These are phyloP conservation scores for Diploscapter pachys DNA, from an alignment of 1,140 invertebrate species.

Conservation along the genomic window DNA sequence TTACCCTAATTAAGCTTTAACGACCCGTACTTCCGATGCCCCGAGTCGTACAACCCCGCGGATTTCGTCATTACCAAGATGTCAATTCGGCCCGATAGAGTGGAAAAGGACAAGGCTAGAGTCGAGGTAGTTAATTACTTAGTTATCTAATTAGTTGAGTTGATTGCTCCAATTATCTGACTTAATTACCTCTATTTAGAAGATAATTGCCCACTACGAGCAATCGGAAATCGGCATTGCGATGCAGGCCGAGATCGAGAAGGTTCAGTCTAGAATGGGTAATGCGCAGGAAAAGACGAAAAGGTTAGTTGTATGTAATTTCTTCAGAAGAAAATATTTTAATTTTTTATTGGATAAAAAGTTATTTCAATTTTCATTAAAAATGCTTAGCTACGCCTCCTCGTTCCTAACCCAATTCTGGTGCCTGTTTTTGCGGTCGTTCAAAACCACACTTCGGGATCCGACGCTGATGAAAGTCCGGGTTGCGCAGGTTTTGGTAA, in stretches of 20 bases:
- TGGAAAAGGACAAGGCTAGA: slow-evolving; percentile 58
- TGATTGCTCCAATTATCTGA: no score
- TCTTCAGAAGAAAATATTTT: slow-evolving; percentile 64
- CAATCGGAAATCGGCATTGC: slow-evolving; percentile 65
- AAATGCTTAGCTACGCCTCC: slow-evolving; percentile 65
- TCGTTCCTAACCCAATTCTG: slow-evolving; percentile 78
- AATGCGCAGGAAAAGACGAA: no score
- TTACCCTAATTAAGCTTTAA: slow-evolving; percentile 42
- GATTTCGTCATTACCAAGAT: slow-evolving; percentile 71
- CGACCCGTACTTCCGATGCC: slow-evolving; percentile 61
- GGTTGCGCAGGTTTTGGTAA: slow-evolving; percentile 69
- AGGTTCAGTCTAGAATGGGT: neutral
- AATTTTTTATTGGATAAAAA: slow-evolving; percentile 13
- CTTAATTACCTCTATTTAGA: no score
- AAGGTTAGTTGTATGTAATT: no score
- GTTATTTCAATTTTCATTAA: slow-evolving; percentile 28
- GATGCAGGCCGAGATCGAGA: slow-evolving; percentile 22
- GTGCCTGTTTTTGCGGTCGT: slow-evolving; percentile 82
- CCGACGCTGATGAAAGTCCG: slow-evolving; percentile 81
- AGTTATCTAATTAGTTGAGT: no score
- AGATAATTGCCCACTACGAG: slow-evolving; percentile 73
- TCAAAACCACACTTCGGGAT: slow-evolving; percentile 80
- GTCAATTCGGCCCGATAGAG: slow-evolving; percentile 62
- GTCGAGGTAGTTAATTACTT: slow-evolving; percentile 63
- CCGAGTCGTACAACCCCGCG: slow-evolving; percentile 65